phyloP scores from a whole-genome alignment of 2,113 vertebrate species.

The Macroglossus sobrinus region DNA sequence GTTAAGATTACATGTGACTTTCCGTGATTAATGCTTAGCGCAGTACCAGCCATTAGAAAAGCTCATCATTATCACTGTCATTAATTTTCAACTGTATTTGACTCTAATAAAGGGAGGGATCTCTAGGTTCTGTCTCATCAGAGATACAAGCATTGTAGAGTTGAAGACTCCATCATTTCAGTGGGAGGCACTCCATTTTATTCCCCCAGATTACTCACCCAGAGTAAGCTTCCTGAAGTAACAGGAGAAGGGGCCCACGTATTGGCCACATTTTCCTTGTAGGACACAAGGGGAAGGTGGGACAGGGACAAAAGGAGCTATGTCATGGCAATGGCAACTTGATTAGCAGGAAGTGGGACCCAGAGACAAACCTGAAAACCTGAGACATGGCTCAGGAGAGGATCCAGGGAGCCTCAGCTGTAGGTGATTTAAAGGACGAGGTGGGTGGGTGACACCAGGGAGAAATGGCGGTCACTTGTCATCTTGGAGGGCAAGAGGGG shows the following conservation, averaged over 20 bases:
- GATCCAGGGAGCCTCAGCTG: background rate
- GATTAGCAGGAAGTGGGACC: background rate
- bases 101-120: background rate
- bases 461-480: background rate
- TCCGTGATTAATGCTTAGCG: background rate
- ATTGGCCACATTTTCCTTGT: background rate
- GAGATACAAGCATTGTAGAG: background rate
- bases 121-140: background rate
- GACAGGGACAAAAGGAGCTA: background rate
- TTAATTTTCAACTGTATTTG: background rate
- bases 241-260: background rate
- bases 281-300: background rate
- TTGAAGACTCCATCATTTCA: background rate
- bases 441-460: background rate
- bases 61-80: background rate
- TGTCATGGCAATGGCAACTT: background rate
- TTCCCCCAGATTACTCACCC: background rate
- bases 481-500: background rate
- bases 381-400: background rate
- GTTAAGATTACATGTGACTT: background rate
- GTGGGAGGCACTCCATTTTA: background rate
- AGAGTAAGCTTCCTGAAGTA: background rate
- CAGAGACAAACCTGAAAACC: background rate
- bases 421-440: fast-evolving
- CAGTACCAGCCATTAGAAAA: background rate